Percentiles rank a stretch among this genome's conserved stretches.
Conservation (phyloP, 1,140 invertebrate species). For the Brachionus asplanchnoidis region DNA sequence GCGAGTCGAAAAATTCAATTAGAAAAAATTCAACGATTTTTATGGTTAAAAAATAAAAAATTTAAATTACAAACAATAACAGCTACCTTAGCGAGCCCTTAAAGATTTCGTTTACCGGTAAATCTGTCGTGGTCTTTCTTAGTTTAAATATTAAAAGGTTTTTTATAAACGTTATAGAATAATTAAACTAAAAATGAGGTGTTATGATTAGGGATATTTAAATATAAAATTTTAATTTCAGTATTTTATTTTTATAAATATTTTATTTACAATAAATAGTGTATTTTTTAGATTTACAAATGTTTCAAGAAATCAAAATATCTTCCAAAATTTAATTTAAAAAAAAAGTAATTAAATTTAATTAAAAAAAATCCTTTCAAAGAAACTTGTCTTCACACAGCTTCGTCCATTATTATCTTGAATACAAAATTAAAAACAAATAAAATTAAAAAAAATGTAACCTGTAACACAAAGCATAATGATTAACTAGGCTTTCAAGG, state of each 20-base stretch:
- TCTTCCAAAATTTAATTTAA: neutral
- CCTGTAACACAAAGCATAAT: neutral
- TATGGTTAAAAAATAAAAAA: no score
- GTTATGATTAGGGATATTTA: no score
- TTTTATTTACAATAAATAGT: constrained; percentile 26
- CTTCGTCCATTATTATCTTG: neutral
- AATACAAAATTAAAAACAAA: neutral
- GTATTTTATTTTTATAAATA: constrained; percentile 6
- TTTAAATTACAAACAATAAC: no score
- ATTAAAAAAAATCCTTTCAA: neutral
- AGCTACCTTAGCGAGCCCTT: no score
- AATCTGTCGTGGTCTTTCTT: no score
- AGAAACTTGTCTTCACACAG: neutral
- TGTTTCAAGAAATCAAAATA: neutral
- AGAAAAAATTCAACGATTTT: no score
- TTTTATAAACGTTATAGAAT: no score
- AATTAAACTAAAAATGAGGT: no score
- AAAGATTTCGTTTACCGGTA: no score
- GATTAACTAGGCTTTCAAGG: neutral
- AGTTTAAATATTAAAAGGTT: no score
- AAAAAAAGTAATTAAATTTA: neutral
- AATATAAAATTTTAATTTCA: neutral
- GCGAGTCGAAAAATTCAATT: no score
- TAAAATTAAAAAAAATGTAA: neutral
- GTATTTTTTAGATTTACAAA: neutral